Evolutionary conservation across 2,888 invertebrate genomes (phyloP), one percentile per base, ranked within the genome.

Genomic region (Caenorhabditis plicata): DNA sequence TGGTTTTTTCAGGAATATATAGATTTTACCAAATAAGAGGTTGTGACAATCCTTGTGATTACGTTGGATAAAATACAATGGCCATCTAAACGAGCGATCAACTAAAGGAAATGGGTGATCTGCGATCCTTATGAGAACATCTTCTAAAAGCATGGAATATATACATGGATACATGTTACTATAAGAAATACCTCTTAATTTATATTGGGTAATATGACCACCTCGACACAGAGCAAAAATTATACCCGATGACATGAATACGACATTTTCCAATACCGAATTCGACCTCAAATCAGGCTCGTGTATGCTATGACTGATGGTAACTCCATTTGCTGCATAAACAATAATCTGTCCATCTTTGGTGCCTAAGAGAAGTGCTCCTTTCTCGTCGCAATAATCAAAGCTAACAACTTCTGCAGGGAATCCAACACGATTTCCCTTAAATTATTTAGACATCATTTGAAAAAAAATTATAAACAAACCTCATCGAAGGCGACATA

Each of bases 371-470:
- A 32, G 42, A 4, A 47, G 25, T 11, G 15, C 26, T 9, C 58
- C 52, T 22, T 22, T 22, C n/a, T 29, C 5, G n/a, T 3, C 2
- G 19, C 22, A 31, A 31, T 45, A 49, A 15, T 49, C 38, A n/a
- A 53, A 57, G 1, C 46, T 26, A 27, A 33, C 47, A 9, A 51
- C 26, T 22, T 57, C 46, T 0, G 51, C 46, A 19, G 60, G 53
- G 25, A 49, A 49, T 26, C 60, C 60, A 5, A 49, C 60, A 8
- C 48, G 33, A 19, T 45, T 46, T 4, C 49, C 49, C 60, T 60
- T 27, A n/a, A 53, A 53, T 25, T 15, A 27, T 29, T 26, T n/a
- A 27, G n/a, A n/a, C n/a, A n/a, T 13, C 17, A 33, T 13, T 15
- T 22, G 9, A 20, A 32, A 26, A 38, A 20, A 22, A 9, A n/a